These are phyloP conservation scores for Choloepus didactylus DNA, from an alignment of 2,797 vertebrate species.

Conservation along the genomic window DNA sequence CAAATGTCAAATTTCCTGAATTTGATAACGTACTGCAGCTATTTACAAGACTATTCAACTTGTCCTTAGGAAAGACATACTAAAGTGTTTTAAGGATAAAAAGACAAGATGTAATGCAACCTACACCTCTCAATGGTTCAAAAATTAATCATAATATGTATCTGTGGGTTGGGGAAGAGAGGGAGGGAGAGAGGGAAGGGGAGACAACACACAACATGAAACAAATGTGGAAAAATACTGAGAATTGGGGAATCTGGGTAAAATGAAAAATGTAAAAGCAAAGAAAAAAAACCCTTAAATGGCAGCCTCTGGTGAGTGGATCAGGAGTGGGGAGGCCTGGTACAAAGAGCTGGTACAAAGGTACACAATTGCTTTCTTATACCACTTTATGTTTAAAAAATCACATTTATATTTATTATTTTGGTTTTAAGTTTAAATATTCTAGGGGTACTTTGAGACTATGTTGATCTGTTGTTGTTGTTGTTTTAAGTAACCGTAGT, in stretches of 20 bases:
- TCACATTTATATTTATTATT: background rate
- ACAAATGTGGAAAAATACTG: background rate
- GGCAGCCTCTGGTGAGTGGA: background rate
- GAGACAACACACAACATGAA: background rate
- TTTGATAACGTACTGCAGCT: background rate
- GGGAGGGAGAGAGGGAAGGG: background rate
- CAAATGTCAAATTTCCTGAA: background rate
- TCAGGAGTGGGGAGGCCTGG: background rate
- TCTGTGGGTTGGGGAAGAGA: background rate
- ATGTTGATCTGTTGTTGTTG: background rate
- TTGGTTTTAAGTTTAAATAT: conserved; percentile 34
- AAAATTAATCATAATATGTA: background rate
- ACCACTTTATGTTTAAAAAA: background rate
- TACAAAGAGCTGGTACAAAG: background rate
- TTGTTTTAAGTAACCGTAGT: background rate
- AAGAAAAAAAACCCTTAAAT: background rate
- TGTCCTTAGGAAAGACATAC: background rate
- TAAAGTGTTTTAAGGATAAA: conserved; percentile 7
- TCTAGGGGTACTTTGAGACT: background rate
- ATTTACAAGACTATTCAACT: background rate
- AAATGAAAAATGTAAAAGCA: background rate
- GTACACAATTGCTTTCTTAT: no score
- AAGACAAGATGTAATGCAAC: background rate
- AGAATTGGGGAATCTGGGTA: background rate
- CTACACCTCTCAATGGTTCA: background rate